Evolutionary conservation across 2,888 invertebrate species (phyloP).

Genomic region (Caenorhabditis sulstoni): DNA sequence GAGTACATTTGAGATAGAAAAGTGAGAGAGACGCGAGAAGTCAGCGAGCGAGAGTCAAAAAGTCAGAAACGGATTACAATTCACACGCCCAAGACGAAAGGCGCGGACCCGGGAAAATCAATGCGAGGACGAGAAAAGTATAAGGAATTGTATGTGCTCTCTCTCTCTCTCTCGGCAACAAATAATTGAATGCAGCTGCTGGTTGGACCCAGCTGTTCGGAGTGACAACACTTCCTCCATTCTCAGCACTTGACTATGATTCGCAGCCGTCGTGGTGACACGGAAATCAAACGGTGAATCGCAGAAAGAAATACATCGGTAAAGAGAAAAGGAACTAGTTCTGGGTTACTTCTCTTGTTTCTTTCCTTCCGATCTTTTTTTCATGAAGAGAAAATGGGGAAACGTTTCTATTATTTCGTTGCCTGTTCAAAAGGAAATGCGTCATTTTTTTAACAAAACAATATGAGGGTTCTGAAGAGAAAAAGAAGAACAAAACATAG

Average conservation of each 20-base stretch:
- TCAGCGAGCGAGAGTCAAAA: neutral
- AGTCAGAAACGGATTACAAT: constrained; percentile 10
- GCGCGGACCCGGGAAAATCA: constrained; percentile 4
- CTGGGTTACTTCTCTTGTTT: constrained; percentile 21
- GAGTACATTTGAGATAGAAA: neutral
- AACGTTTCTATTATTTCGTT: neutral
- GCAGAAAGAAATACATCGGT: constrained; percentile 5
- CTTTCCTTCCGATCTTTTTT: neutral
- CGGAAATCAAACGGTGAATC: constrained; percentile 15
- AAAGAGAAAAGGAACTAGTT: constrained; percentile 25
- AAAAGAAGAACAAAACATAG: neutral
- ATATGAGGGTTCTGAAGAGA: neutral
- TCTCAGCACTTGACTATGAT: constrained; percentile 2
- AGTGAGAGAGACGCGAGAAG: constrained; percentile 27
- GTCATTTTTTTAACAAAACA: neutral
- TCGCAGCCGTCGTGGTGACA: constrained; percentile 3
- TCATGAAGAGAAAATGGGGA: neutral
- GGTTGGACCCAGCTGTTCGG: too few relatives aligned
- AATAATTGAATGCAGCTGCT: constrained; percentile 46
- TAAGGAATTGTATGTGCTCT: constrained; percentile 15
- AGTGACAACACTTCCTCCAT: neutral
- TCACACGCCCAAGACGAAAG: constrained; percentile 14
- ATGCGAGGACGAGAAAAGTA: neutral
- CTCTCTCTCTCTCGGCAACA: constrained; percentile 23
- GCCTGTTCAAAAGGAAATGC: neutral